A percentile compares a stretch with the other conserved stretches of the same genome.
These are phyloP conservation scores for Helicoverpa assulta DNA, from an alignment of 2,888 invertebrate species.

Conservation along the genomic window DNA sequence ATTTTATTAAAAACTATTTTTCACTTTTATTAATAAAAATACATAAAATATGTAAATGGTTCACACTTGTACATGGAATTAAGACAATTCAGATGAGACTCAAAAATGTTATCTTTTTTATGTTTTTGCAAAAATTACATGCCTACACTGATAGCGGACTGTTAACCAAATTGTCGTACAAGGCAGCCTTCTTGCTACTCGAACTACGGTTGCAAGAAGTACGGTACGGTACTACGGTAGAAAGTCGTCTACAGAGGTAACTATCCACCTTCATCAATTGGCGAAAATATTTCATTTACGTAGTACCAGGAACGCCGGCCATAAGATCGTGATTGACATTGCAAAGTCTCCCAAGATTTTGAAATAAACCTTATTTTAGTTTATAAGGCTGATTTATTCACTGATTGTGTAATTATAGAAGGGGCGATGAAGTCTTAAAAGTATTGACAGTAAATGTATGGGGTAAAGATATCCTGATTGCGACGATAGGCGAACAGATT, in stretches of 20 bases:
- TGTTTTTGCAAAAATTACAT: constrained; percentile 55
- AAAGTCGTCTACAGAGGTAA: too few species aligned
- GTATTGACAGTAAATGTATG: constrained; percentile 15
- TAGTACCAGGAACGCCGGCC: neutral
- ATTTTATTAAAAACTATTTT: constrained; percentile 48
- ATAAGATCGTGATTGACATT: constrained; percentile 21
- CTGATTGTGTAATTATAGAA: constrained; percentile 41
- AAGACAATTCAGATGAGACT: constrained; percentile 28
- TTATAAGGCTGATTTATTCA: constrained; percentile 56
- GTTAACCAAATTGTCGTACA: constrained; percentile 45
- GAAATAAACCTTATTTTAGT: constrained; percentile 46
- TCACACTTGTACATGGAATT: constrained; percentile 15
- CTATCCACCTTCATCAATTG: neutral
- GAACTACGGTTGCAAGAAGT: neutral
- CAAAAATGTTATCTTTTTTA: constrained; percentile 18
- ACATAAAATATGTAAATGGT: constrained; percentile 46
- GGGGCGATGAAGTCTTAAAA: constrained; percentile 9
- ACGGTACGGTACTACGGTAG: too few species aligned
- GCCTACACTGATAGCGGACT: constrained; percentile 42
- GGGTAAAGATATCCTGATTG: constrained; percentile 5
- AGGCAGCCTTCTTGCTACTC: neutral
- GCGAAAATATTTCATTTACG: neutral
- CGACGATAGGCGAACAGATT: neutral
- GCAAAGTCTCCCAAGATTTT: constrained; percentile 35
- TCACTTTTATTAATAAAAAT: constrained; percentile 57